Base-by-base conservation (phyloP, 92 coral and sea anemone species). In the Palythoa caribaeorum region DNA sequence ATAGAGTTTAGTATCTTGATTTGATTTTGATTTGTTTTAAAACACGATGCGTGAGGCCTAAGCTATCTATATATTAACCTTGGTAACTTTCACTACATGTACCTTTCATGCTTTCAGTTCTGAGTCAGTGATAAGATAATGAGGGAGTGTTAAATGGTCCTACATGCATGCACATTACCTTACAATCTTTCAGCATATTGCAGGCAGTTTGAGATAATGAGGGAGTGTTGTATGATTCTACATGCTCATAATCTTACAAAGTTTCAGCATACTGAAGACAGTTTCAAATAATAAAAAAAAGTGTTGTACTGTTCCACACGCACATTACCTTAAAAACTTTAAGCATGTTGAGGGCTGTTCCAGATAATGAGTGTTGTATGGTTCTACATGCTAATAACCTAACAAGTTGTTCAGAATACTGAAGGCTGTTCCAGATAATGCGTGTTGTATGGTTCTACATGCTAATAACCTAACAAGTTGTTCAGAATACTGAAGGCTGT, bases 181-280 rank as follows among this genome's bases (percentile, higher is more conserved):
- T 96, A 73, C 99, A 96, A 0, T 95, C 76, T 37, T 94, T 90
- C 39, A 96, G 94, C 92, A 90, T 93, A 87, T 93, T 93, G 21
- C 98, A 94, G 69, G 90, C 96, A 52, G 92, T 84, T 28, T 0
- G 28, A 28, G 28, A 28, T 28, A 28, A 28, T 28, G 28, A 28
- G 28, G 28, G 28, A 28, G 28, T 28, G 28, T 28, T 28, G 28
- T 28, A 28, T 28, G 28, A 28, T 28, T 28, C 28, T 28, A 28
- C 28, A 28, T 28, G 28, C 28, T 28, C 28, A 28, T 28, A 28
- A 28, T 28, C 28, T 28, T 28, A 28, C 28, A 28, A 28, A 28
- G 28, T 6, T 59, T 16, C 0, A 2, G 5, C 1, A 14, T 59
- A 12, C 2, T 59, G 66, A 1, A 59, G 66, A 6, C 66, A 59